phyloP scores from a whole-genome alignment of 2,113 vertebrate species.

The Ammodytes marinus region DNA sequence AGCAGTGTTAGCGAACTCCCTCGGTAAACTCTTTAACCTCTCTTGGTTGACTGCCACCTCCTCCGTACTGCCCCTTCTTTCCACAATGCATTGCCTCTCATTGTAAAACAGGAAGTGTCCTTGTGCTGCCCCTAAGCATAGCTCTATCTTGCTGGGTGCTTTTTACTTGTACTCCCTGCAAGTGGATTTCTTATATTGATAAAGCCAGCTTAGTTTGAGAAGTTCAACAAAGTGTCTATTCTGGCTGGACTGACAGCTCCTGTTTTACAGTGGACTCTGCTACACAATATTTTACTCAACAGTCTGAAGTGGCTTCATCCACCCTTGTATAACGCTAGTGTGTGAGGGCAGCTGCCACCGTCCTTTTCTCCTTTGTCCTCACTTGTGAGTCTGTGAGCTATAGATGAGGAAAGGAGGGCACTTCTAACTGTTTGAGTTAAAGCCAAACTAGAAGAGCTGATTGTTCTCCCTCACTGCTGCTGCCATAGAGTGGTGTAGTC shows the following conservation, averaged over 20 bases:
- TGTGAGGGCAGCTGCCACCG: not conserved
- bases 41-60: constrained; percentile 47
- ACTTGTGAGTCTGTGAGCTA: constrained; percentile 1
- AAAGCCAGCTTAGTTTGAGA: constrained; percentile 7
- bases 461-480: constrained; percentile 17
- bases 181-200: constrained; percentile 22
- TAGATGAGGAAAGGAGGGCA: constrained; percentile 36
- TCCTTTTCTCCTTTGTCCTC: constrained; percentile 17
- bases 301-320: constrained; percentile 58
- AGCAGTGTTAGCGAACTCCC: constrained; percentile 37
- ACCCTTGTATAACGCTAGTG: not conserved
- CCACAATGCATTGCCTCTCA: constrained; percentile 45
- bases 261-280: constrained; percentile 67
- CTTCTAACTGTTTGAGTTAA: constrained; percentile 54
- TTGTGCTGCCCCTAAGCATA: constrained; percentile 3
- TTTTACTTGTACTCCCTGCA: constrained; percentile 6
- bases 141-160: constrained; percentile 1
- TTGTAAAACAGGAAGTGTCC: constrained; percentile 73
- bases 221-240: not conserved
- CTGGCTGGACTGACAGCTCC: constrained; percentile 30
- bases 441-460: constrained; percentile 7
- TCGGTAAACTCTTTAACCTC: constrained; percentile 46
- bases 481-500: constrained; percentile 1
- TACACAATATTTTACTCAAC: constrained; percentile 21
- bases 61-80: constrained; percentile 15